Percentiles rank a stretch among this genome's conserved stretches.
Evolutionary conservation across 2,113 vertebrate species (phyloP).

Genomic region (Onychostoma macrolepis): DNA sequence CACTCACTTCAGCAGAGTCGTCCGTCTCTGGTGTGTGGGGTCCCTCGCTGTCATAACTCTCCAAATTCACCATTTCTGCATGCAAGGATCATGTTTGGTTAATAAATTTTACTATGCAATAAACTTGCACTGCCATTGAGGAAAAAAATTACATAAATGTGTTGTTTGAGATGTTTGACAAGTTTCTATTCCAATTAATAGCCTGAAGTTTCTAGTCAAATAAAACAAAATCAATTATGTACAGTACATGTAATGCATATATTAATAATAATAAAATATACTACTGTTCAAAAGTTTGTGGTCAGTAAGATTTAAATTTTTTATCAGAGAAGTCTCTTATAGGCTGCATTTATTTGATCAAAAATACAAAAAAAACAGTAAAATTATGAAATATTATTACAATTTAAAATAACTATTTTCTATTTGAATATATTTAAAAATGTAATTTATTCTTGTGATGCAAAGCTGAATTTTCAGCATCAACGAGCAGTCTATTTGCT

Average conservation of each 20-base stretch:
- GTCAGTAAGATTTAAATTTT: background rate
- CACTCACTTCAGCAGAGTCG: slow-evolving; percentile 83
- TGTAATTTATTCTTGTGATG: background rate
- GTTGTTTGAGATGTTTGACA: background rate
- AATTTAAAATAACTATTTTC: background rate
- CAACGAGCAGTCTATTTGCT: too few relatives aligned
- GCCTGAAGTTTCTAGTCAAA: background rate
- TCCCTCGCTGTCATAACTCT: slow-evolving; percentile 87
- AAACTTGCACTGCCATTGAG: background rate
- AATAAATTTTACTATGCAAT: background rate
- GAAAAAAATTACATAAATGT: background rate
- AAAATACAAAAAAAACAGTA: background rate
- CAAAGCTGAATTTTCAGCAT: background rate
- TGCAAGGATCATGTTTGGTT: slow-evolving; percentile 31
- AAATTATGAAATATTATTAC: background rate
- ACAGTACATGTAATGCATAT: background rate
- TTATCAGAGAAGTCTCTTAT: background rate
- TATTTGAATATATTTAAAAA: background rate
- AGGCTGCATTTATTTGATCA: background rate
- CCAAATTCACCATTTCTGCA: slow-evolving; percentile 85
- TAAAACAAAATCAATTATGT: background rate
- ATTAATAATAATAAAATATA: background rate
- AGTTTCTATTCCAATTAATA: background rate
- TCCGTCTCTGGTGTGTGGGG: slow-evolving; percentile 88
- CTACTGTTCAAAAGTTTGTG: background rate